These are phyloP conservation scores for Meghimatium bilineatum DNA, from an alignment of 2,888 invertebrate genomes.

Conservation along the genomic window DNA sequence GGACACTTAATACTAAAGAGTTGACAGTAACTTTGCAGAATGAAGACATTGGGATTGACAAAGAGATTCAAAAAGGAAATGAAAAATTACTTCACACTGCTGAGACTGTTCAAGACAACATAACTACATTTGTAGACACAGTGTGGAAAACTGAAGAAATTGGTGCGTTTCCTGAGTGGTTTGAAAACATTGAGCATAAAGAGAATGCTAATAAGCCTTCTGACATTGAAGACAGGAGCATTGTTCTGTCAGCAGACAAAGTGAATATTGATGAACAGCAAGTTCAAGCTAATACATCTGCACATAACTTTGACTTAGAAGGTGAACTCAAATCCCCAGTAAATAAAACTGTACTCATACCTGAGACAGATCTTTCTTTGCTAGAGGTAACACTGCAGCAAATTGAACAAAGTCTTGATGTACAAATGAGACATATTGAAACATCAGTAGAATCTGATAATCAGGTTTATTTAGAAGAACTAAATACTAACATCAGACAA, in stretches of 20 bases:
- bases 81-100: not conserved
- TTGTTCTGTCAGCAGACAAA: not conserved
- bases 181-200: not conserved
- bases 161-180: not conserved
- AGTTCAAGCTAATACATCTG: no score
- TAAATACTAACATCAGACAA: not conserved
- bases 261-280: not conserved
- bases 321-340: not conserved
- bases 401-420: no score
- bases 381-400: not conserved
- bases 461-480: not conserved
- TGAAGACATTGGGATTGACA: not conserved
- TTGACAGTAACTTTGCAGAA: not conserved
- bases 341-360: not conserved
- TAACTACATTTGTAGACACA: not conserved
- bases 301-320: not conserved
- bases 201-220: not conserved
- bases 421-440: no score
- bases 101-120: not conserved
- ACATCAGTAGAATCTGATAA: no score
- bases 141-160: not conserved
- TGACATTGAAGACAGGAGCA: not conserved
- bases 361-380: not conserved
- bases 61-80: not conserved
- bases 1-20: conserved; percentile 26